These are phyloP conservation scores for Scaeva pyrastri DNA, from an alignment of 2,888 invertebrate species.

Conservation along the genomic window DNA sequence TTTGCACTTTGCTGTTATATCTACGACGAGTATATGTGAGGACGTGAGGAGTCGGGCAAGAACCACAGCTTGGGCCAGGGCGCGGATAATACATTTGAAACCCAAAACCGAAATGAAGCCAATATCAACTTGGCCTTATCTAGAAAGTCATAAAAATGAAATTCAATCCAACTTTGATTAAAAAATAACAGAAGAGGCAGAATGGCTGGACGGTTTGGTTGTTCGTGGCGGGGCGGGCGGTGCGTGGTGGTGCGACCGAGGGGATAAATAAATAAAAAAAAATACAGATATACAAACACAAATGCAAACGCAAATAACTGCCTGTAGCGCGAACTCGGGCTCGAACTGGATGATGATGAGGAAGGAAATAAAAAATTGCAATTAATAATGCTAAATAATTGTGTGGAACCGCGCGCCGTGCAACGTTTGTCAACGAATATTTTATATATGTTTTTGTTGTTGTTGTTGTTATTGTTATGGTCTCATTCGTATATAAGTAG, in stretches of 20 bases:
- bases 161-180: constrained; percentile 66
- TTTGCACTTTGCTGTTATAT: constrained; percentile 22
- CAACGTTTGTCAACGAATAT: constrained; percentile 5
- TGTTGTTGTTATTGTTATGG: not conserved
- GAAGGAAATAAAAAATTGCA: constrained; percentile 71
- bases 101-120: constrained; percentile 39
- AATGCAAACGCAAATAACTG: no score
- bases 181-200: constrained; percentile 1
- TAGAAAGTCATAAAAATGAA: constrained; percentile 67
- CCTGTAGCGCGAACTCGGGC: constrained; percentile 8
- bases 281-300: no score
- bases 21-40: no score
- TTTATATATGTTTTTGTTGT: constrained; percentile 17
- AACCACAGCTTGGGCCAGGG: no score
- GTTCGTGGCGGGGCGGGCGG: not conserved
- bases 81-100: constrained; percentile 33
- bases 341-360: constrained; percentile 36
- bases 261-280: constrained; percentile 52
- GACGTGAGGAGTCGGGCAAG: no score
- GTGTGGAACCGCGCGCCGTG: constrained; percentile 47
- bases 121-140: constrained; percentile 57
- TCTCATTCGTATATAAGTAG: not conserved
- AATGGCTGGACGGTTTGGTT: not conserved
- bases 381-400: constrained; percentile 74
- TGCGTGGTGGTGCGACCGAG: not conserved